Evolutionary conservation across 2,797 vertebrate species (phyloP), one percentile per base, ranked within the genome.

Genomic region (Prunella strophiata): DNA sequence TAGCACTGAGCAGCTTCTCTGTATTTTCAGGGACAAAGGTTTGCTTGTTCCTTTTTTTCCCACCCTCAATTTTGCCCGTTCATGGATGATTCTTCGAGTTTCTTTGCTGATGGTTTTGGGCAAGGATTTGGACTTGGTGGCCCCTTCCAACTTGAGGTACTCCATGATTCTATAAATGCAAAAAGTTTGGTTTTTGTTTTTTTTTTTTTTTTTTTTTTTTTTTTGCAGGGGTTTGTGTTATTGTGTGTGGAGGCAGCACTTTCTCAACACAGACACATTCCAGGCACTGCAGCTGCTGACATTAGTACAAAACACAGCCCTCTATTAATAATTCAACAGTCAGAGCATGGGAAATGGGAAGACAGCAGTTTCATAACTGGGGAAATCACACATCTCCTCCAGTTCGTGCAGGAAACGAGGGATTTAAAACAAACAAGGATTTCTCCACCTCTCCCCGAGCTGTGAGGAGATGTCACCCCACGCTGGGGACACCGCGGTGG

Each of bases 231-330:
- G 4, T 17, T 71, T 71, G 11, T 45, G 27, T 27, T 43, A 9
- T 0, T 22, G 34, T 54, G 50, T 61, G 25, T 17, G 34, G 66
- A 91, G 43, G 51, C 81, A 70, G 70, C 43, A 6, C 12, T 57
- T 48, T 47, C 16, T 5, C 1, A 16, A 29, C 20, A 22, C 9
- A 11, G 32, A 40, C 16, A 16, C 3, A 1, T 34, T 32, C 11
- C 4, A 6, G 42, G 66, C 57, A 5, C 34, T 30, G n/a, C 57
- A 86, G 47, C 55, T 47, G 38, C 71, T 51, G 40, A 38, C 38
- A 16, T 19, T 32, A 25, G 7, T 16, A 23, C 9, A 32, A 58
- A 23, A 25, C 2, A 1, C 7, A 2, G 12, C 22, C 16, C 32
- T 55, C 59, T 67, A 9, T 51, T 62, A 71, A 32, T 66, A 43